These are phyloP conservation scores for Mormyrus iriodes DNA, from an alignment of 2,113 vertebrate genomes.

Conservation along the genomic window DNA sequence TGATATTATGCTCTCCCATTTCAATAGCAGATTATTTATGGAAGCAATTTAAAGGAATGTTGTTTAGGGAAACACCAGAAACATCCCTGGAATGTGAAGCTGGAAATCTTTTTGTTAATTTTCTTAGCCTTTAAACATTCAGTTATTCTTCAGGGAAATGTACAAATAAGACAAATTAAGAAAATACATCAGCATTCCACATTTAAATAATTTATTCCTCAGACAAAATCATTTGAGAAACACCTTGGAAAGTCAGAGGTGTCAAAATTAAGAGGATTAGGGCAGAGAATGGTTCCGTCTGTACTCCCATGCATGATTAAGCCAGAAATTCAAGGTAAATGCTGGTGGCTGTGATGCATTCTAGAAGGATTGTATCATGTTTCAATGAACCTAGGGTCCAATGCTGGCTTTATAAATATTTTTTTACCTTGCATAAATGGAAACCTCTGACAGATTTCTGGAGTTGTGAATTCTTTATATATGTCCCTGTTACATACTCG, in stretches of 20 bases:
- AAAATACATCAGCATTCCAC: not conserved
- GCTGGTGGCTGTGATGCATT: not conserved
- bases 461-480: constrained; percentile 25
- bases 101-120: not conserved
- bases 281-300: not conserved
- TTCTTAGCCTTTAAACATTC: not conserved
- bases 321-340: not conserved
- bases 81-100: not conserved
- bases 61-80: not conserved
- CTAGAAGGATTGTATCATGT: constrained; percentile 7
- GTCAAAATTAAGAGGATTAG: not conserved
- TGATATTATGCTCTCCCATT: not conserved
- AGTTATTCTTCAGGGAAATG: not conserved
- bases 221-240: not conserved
- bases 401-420: constrained; percentile 29
- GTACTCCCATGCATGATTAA: not conserved
- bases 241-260: not conserved
- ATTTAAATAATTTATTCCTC: not conserved
- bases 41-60: not conserved
- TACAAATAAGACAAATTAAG: too few species aligned
- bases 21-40: not conserved
- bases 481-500: not conserved
- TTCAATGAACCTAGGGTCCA: constrained; percentile 17
- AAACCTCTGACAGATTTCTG: constrained; percentile 32
- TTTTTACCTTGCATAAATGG: constrained; percentile 22